Evolutionary conservation across 2,113 vertebrate genomes (phyloP), one percentile per base, ranked within the genome.

Genomic region (Lipophrys pholis): DNA sequence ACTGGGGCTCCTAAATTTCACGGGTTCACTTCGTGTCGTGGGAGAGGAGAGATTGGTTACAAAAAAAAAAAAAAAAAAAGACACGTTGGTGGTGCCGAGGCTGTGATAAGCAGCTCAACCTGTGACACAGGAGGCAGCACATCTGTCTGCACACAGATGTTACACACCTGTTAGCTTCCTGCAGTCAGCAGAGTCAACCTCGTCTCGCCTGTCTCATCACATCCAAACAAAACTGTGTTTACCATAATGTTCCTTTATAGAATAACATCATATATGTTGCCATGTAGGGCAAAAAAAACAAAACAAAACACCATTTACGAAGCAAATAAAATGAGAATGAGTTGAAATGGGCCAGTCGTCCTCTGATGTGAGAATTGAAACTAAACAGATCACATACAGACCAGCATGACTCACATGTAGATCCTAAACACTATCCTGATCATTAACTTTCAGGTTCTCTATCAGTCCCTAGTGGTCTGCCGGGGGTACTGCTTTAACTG

Each of bases 401-500:
- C 43, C 14, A 12, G 5, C 2, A 11, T 14, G 30, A 36, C 50
- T 38, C 40, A 36, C 46, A 59, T 48, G 8, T 36, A 2, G 14
- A 8, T 14, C 52, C 50, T 21, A 17, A n/a, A 38, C 49, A 69
- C 21, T 60, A 7, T n/a, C 52, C 49, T n/a, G n/a, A n/a, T 21
- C 49, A 69, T 35, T 60, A 21, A 54, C 57, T 69, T 57, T 1
- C 72, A 80, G 36, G 86, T 76, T 63, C 73, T 86, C 48, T 64
- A 69, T 76, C 89, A 58, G 82, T 35, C 83, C 87, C 87, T 87
- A 15, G 67, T 89, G 90, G 89, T 17, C 46, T 1, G 1, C 69
- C 2, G 4, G 21, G 8, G 0, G 74, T 30, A 87, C 68, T 87
- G 69, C 85, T 76, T 3, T 38, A 42, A 38, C 64, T 55, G 55